Percentiles rank a stretch among this genome's conserved stretches.
These are phyloP conservation scores for Oncorhynchus masou DNA, from an alignment of 2,113 vertebrate genomes.

Conservation along the genomic window DNA sequence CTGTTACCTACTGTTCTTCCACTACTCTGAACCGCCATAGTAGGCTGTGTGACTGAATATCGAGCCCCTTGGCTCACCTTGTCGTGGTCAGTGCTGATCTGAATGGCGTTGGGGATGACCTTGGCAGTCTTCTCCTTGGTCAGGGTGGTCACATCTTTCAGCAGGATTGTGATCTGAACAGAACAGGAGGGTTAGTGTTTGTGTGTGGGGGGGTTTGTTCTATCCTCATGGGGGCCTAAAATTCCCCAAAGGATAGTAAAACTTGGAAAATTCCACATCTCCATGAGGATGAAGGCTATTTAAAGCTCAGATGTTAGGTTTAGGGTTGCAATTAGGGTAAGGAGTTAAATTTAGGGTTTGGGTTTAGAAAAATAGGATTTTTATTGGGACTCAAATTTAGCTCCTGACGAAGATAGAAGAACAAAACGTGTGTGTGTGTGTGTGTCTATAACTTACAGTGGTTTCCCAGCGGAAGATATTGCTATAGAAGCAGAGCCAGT, in stretches of 20 bases:
- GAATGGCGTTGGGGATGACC: conserved; percentile 90
- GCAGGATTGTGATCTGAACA: conserved; percentile 82
- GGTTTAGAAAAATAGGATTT: no score
- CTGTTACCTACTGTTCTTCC: no score
- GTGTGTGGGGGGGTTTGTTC: neutral
- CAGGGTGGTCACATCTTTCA: conserved; percentile 86
- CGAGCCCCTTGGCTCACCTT: conserved; percentile 63
- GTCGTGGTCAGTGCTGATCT: conserved; percentile 86
- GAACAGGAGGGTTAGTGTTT: neutral
- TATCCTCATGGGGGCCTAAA: no score
- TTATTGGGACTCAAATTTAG: no score
- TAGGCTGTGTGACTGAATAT: neutral
- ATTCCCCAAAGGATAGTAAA: no score
- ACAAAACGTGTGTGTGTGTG: conserved; percentile 2
- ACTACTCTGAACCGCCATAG: no score
- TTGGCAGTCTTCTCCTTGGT: conserved; percentile 92
- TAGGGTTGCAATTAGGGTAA: no score
- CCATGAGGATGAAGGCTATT: no score
- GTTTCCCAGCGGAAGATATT: conserved; percentile 96
- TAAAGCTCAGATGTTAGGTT: no score
- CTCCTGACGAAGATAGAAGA: neutral
- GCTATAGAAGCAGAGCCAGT: conserved; percentile 92
- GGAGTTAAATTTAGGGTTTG: no score
- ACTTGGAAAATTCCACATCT: no score
- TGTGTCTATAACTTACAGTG: conserved; percentile 69